These are phyloP conservation scores for Idaea dimidiata DNA, from an alignment of 2,888 invertebrate genomes.

Conservation along the genomic window DNA sequence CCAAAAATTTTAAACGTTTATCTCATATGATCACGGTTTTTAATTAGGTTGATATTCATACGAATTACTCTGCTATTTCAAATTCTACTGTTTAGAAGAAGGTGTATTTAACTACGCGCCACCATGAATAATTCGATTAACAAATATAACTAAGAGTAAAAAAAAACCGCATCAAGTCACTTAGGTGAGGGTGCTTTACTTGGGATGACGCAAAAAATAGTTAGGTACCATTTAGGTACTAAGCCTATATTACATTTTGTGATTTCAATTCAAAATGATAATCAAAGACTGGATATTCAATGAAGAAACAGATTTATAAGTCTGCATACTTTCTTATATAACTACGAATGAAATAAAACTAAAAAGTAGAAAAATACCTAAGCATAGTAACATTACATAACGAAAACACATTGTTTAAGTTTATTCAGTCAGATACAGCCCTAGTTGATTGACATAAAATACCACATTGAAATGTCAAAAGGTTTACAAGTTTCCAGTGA, in stretches of 20 bases:
- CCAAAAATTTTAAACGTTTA: constrained; percentile 29
- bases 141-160: no score
- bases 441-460: constrained; percentile 46
- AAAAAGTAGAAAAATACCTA: background rate
- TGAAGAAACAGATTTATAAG: background rate
- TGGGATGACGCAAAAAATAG: no score
- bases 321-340: background rate
- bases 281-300: background rate
- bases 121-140: background rate
- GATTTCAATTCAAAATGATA: no score
- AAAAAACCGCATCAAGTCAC: no score
- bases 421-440: constrained; percentile 38
- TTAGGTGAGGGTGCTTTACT: no score
- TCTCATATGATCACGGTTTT: constrained; percentile 28
- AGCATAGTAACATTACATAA: background rate
- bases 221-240: no score
- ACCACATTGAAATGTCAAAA: constrained; percentile 67
- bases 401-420: background rate
- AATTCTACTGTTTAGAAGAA: background rate
- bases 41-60: constrained; percentile 13
- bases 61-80: constrained; percentile 17
- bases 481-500: constrained; percentile 52
- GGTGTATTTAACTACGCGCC: background rate
- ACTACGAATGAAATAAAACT: background rate
- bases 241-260: no score